Evolutionary conservation across 2,888 invertebrate genomes (phyloP).

Genomic region (Lepidochitona cinerea): DNA sequence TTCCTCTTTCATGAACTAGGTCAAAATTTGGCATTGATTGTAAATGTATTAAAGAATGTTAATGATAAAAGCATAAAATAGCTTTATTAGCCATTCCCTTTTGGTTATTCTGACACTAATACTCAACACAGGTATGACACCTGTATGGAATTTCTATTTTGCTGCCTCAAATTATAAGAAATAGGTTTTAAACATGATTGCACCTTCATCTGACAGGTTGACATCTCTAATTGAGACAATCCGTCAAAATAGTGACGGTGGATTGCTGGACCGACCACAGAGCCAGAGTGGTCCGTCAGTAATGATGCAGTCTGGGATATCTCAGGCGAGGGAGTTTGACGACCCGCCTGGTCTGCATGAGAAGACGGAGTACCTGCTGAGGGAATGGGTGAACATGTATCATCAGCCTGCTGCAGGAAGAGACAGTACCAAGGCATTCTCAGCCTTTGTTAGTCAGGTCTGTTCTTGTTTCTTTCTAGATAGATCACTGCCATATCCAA

Average conservation of each 20-base stretch:
- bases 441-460: constrained; percentile 88
- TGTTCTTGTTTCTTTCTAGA: constrained; percentile 17
- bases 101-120: too few species aligned
- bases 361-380: constrained; percentile 92
- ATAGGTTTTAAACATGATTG: too few species aligned
- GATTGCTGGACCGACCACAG: constrained; percentile 83
- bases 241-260: constrained; percentile 80
- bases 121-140: too few species aligned
- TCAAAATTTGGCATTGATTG: too few species aligned
- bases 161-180: too few species aligned
- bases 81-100: too few species aligned
- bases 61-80: too few species aligned
- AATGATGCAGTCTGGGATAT: constrained; percentile 93
- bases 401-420: constrained; percentile 77
- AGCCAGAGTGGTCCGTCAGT: constrained; percentile 72
- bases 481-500: too few species aligned
- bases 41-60: too few species aligned
- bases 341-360: constrained; percentile 95
- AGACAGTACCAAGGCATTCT: constrained; percentile 83
- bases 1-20: too few species aligned
- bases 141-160: too few species aligned
- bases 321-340: constrained; percentile 84
- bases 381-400: constrained; percentile 96
- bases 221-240: constrained; percentile 86
- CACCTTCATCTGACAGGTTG: constrained; percentile 74